Conservation (phyloP, 2,888 invertebrate species). For the Pseudococcus longispinus region DNA sequence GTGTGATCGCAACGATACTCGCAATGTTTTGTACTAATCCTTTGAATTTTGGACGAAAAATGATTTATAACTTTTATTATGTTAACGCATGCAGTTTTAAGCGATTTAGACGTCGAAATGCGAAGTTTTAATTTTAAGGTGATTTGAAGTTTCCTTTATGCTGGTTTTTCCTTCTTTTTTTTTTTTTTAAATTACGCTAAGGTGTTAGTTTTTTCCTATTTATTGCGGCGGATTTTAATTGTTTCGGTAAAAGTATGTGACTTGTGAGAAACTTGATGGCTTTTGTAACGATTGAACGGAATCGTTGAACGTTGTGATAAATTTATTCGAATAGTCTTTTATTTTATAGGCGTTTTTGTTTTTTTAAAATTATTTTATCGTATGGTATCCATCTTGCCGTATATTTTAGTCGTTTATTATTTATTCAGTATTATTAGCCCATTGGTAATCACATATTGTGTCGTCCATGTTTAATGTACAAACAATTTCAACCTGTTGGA, state of each 20-base stretch:
- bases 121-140: background rate
- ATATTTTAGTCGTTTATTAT: constrained; percentile 24
- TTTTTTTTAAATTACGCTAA: background rate
- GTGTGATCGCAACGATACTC: background rate
- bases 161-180: background rate
- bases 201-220: background rate
- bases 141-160: background rate
- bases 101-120: background rate
- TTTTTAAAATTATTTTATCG: constrained; percentile 33
- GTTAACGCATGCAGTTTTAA: background rate
- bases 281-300: background rate
- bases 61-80: background rate
- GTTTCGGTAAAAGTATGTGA: background rate
- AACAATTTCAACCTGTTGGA: background rate
- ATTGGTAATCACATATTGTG: background rate
- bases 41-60: constrained; percentile 25
- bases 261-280: constrained; percentile 24
- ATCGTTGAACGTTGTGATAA: constrained; percentile 19
- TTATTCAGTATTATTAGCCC: constrained; percentile 36
- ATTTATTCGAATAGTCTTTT: constrained; percentile 10
- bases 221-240: constrained; percentile 25
- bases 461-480: background rate
- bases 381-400: constrained; percentile 23
- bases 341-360: constrained; percentile 12
- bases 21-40: background rate